These are phyloP conservation scores for Sebastes oblongus DNA, from an alignment of 2,797 vertebrate species.

Conservation along the genomic window DNA sequence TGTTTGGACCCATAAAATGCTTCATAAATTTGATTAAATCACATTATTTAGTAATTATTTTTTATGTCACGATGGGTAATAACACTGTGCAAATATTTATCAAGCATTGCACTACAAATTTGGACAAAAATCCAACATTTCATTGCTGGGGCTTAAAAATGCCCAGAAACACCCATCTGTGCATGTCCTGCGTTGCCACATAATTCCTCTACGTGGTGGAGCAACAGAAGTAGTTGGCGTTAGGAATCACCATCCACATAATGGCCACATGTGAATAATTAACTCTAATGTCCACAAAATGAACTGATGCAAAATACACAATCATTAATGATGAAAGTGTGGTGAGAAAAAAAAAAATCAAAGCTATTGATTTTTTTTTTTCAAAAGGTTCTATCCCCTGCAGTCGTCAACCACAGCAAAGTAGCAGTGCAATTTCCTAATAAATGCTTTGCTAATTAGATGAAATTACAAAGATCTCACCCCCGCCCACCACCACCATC, in stretches of 20 bases:
- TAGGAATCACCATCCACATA: neutral
- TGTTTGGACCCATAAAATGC: too few species aligned
- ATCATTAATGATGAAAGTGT: slow-evolving; percentile 17
- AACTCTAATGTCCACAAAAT: neutral
- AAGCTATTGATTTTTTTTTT: slow-evolving; percentile 45
- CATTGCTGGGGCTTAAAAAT: too few species aligned
- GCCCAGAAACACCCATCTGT: too few species aligned
- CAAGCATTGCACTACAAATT: too few species aligned
- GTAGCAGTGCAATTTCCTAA: slow-evolving; percentile 60
- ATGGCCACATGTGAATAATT: neutral
- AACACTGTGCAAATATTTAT: too few species aligned
- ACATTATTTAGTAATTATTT: too few species aligned
- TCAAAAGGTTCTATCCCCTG: slow-evolving; percentile 31
- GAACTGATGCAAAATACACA: neutral
- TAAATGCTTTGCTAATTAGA: too few species aligned
- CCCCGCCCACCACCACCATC: neutral
- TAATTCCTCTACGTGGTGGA: neutral
- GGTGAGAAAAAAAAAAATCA: neutral
- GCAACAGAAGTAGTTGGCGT: neutral
- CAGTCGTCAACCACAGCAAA: slow-evolving; percentile 36
- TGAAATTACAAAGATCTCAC: slow-evolving; percentile 65
- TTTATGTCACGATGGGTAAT: too few species aligned
- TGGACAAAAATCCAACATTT: too few species aligned
- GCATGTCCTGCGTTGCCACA: neutral
- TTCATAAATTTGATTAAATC: too few species aligned